Evolutionary conservation across 2,113 vertebrate genomes (phyloP).

Genomic region (Hyla sarda): DNA sequence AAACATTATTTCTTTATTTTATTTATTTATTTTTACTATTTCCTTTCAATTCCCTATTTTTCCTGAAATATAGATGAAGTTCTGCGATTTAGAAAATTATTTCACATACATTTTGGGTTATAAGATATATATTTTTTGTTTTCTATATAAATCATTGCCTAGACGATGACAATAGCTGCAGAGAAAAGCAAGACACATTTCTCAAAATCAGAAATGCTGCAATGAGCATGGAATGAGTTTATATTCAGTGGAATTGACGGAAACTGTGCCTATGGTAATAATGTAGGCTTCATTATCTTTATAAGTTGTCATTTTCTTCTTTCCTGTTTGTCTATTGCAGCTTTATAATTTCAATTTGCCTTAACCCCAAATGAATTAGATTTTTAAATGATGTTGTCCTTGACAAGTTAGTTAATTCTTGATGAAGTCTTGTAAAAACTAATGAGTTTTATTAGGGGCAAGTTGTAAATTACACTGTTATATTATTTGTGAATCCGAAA

Average conservation of each 20-base stretch:
- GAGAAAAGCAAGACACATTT: conserved; percentile 42
- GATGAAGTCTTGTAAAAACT: not conserved
- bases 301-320: not conserved
- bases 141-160: conserved; percentile 36
- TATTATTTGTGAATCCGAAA: not conserved
- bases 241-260: conserved; percentile 16
- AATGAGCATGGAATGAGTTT: not conserved
- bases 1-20: too few species aligned
- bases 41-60: not conserved
- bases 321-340: not conserved
- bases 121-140: conserved; percentile 51
- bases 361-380: not conserved
- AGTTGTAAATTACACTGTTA: not conserved
- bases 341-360: not conserved
- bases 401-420: conserved; percentile 13
- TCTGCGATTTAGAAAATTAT: conserved; percentile 11
- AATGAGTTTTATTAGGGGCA: not conserved
- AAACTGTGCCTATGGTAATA: conserved; percentile 23
- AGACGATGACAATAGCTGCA: conserved; percentile 36
- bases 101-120: conserved; percentile 1
- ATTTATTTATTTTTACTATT: not conserved
- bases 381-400: not conserved
- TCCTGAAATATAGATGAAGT: not conserved
- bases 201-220: conserved; percentile 28
- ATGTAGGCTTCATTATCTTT: conserved; percentile 19